Evolutionary conservation across 2,113 vertebrate species (phyloP).

Genomic region (Nothocercus nigrocapillus): DNA sequence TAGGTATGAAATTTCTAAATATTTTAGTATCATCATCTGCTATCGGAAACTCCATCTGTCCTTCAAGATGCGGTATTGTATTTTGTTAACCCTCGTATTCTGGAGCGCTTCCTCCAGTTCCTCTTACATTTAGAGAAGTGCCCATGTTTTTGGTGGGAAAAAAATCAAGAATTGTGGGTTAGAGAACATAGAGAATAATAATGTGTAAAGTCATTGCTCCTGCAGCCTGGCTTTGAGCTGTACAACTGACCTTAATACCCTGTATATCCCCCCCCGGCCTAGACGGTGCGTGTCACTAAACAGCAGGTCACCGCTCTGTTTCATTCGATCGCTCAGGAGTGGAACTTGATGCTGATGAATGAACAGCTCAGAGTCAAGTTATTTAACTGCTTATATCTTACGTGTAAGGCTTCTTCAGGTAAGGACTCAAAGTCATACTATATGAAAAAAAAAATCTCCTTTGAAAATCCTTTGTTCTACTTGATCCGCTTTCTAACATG

Average conservation of each 20-base stretch:
- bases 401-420: neutral
- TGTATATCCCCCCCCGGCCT: neutral
- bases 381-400: neutral
- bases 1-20: neutral
- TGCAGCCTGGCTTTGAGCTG: neutral
- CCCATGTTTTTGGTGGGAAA: neutral
- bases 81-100: neutral
- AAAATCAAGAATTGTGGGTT: neutral
- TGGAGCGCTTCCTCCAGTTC: neutral
- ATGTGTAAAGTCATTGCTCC: neutral
- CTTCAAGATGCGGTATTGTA: accelerated
- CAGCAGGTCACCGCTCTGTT: neutral
- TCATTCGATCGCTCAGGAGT: neutral
- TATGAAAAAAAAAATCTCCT: neutral
- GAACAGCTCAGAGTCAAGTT: slow-evolving; percentile 1
- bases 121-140: neutral
- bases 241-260: slow-evolving; percentile 51
- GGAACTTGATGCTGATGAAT: neutral
- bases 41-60: neutral
- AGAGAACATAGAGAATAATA: neutral
- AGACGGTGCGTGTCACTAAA: neutral
- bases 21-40: neutral
- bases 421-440: neutral
- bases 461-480: neutral
- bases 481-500: neutral